Evolutionary conservation across 2,888 invertebrate species (phyloP).

Genomic region (Uropetala carovei): DNA sequence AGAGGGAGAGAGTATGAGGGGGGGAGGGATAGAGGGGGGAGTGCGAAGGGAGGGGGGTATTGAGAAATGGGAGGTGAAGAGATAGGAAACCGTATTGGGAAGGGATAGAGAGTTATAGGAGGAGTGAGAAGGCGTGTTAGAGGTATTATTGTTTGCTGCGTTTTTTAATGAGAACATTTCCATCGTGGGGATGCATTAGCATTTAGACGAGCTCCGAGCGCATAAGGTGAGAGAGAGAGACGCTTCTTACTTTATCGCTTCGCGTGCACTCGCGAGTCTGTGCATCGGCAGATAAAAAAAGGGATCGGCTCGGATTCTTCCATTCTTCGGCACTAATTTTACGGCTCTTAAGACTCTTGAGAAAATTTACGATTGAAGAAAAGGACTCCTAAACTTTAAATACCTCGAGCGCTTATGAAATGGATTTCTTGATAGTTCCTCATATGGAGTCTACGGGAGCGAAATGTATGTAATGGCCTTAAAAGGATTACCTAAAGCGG

Average conservation of each 20-base stretch:
- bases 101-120: too few relatives aligned
- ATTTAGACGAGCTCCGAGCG: not conserved
- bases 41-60: too few relatives aligned
- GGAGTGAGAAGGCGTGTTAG: too few relatives aligned
- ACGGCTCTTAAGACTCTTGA: not conserved
- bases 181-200: slow-evolving; percentile 10
- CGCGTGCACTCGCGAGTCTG: not conserved
- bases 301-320: not conserved
- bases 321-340: not conserved
- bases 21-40: too few relatives aligned
- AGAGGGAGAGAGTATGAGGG: too few relatives aligned
- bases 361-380: not conserved
- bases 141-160: not conserved
- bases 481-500: not conserved
- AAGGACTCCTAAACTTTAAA: not conserved
- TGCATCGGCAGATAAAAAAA: not conserved
- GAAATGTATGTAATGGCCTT: not conserved
- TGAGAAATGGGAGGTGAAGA: too few relatives aligned
- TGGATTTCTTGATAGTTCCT: not conserved
- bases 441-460: not conserved
- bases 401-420: not conserved
- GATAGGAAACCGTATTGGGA: too few relatives aligned
- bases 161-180: not conserved
- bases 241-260: not conserved
- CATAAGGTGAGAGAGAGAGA: too few relatives aligned